Evolutionary conservation across 2,888 invertebrate species (phyloP), one percentile per base, ranked within the genome.

Genomic region (Harmothoe impar): DNA sequence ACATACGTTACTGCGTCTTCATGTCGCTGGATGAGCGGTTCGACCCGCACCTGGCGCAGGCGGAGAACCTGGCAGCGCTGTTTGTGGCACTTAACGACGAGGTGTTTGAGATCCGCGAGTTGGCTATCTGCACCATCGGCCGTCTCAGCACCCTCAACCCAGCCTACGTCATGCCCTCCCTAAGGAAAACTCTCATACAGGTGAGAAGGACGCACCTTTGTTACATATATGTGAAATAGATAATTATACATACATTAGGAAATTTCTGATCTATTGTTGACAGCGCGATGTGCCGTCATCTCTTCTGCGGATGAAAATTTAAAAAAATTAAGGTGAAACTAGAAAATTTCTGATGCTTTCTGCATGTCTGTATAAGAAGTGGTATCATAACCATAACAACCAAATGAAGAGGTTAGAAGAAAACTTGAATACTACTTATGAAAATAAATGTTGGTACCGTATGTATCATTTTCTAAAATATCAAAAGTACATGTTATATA

Each of bases 21-120:
- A 97, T 98, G 92, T 99, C 98, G 0, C 96, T 99, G 77, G 98
- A 98, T 94, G 97, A 98, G 92, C 97, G 98, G 31, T 99, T 99
- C 96, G 99, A 99, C 95, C 97, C 97, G 51, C 98, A 99, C 95
- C 96, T 99, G 90, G 99, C 99, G 0, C 99, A 99, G 96, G 98
- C 99, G 0, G 99, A 99, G 96, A 99, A 98, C 93, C 96, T 99
- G 17, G 98, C 98, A 93, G 98, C 98, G 0, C 96, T 99, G 17
- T 98, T 99, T 94, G 98, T 99, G 91, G 98, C 99, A 0, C 97
- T 99, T 96, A 98, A 99, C 96, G 99, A 99, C 95, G 99, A 99
- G 96, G 97, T 98, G 93, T 98, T 99, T 95, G 98, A 99, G 96
- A 99, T 99, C 92, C 97, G 99, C 52, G 99, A 99, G 96, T 96